Conservation (phyloP, 2,888 invertebrate genomes). For the Sialis fuliginosa region DNA sequence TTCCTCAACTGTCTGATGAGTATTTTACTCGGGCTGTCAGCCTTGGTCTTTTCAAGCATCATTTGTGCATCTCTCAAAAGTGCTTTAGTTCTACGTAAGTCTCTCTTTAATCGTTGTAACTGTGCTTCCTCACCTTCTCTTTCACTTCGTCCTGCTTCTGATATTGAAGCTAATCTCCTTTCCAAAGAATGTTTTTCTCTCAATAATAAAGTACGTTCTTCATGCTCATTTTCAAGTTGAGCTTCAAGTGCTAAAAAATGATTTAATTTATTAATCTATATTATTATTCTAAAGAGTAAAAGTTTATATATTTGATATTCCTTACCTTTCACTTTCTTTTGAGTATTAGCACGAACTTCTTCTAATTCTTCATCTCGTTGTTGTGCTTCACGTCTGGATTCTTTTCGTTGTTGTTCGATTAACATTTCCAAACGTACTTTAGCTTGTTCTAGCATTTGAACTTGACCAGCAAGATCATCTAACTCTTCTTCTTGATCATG, state of each 20-base stretch:
- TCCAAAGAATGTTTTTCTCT: slow-evolving; percentile 87
- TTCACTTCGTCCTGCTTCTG: slow-evolving; percentile 58
- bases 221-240: slow-evolving; percentile 85
- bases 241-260: slow-evolving; percentile 53
- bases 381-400: slow-evolving; percentile 74
- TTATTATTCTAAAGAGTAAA: no score
- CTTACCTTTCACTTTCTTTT: slow-evolving; percentile 77
- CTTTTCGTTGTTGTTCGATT: slow-evolving; percentile 80
- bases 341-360: slow-evolving; percentile 73
- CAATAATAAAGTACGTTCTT: slow-evolving; percentile 69
- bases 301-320: no score
- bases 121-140: slow-evolving; percentile 54
- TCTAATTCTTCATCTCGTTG: slow-evolving; percentile 88
- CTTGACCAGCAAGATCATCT: slow-evolving; percentile 76
- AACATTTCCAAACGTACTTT: slow-evolving; percentile 88
- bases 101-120: slow-evolving; percentile 59
- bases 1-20: slow-evolving; percentile 60
- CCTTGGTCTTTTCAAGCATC: slow-evolving; percentile 75
- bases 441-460: slow-evolving; percentile 72
- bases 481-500: slow-evolving; percentile 88
- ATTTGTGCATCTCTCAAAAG: slow-evolving; percentile 81
- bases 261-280: no score
- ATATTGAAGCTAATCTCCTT: slow-evolving; percentile 59
- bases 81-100: slow-evolving; percentile 78
- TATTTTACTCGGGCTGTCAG: slow-evolving; percentile 66